Conservation (phyloP, 1,140 invertebrate species). For the Drosophila obscura region DNA sequence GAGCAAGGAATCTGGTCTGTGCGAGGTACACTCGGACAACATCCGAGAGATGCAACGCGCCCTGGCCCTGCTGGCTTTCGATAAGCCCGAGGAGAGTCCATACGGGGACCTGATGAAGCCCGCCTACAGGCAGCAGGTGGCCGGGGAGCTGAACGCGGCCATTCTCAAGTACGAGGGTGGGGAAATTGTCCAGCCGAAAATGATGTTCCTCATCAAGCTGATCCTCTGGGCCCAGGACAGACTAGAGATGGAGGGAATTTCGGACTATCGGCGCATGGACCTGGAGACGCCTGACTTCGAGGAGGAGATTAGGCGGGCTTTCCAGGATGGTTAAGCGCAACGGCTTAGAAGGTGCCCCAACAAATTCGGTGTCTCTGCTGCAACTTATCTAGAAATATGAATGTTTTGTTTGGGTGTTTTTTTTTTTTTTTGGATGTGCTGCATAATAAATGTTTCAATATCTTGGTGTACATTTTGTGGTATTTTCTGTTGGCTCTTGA, state of each 20-base stretch:
- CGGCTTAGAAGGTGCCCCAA: constrained; percentile 2
- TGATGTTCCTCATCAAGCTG: constrained; percentile 68
- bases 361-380: neutral
- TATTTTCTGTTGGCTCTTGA: neutral
- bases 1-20: neutral
- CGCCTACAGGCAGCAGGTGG: constrained; percentile 86
- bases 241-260: constrained; percentile 43
- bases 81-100: constrained; percentile 96
- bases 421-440: constrained; percentile 32
- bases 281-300: constrained; percentile 51
- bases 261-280: constrained; percentile 35
- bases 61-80: constrained; percentile 97
- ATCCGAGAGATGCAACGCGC: constrained; percentile 91
- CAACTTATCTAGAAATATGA: constrained; percentile 22
- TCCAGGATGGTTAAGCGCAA: constrained; percentile 31
- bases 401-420: constrained; percentile 22
- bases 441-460: constrained; percentile 62
- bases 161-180: constrained; percentile 35
- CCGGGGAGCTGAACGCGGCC: constrained; percentile 26
- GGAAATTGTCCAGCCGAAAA: constrained; percentile 42
- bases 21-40: neutral
- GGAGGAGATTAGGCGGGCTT: constrained; percentile 41
- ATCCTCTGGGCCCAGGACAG: constrained; percentile 63
- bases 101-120: constrained; percentile 96
- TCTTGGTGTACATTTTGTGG: constrained; percentile 53